These are phyloP conservation scores for Conchocele bisecta DNA, from an alignment of 2,888 invertebrate genomes.

Conservation along the genomic window DNA sequence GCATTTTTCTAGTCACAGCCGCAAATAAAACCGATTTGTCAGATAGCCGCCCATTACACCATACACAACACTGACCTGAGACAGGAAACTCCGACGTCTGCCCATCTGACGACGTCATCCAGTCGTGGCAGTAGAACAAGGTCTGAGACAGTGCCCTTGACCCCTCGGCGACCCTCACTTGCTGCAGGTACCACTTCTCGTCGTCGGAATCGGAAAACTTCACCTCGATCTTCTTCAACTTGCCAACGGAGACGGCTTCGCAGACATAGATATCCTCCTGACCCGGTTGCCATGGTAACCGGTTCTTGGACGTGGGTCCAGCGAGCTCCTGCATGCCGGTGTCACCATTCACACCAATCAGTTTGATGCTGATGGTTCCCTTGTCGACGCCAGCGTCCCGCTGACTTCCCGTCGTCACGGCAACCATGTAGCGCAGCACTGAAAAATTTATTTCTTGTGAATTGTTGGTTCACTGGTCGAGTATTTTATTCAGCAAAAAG, in stretches of 20 bases:
- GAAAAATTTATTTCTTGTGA: no score
- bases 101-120: conserved; percentile 58
- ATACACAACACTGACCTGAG: no score
- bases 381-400: conserved; percentile 70
- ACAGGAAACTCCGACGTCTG: conserved; percentile 48
- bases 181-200: conserved; percentile 74
- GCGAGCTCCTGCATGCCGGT: conserved; percentile 70
- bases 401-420: conserved; percentile 76
- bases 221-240: conserved; percentile 72
- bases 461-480: no score
- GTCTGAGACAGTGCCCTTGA: conserved; percentile 66
- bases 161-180: conserved; percentile 73
- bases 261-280: conserved; percentile 78
- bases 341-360: conserved; percentile 78
- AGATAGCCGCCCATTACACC: no score
- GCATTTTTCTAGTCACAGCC: no score
- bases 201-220: conserved; percentile 54
- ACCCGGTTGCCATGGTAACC: conserved; percentile 64
- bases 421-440: conserved; percentile 77
- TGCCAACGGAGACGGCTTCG: conserved; percentile 79
- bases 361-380: conserved; percentile 72
- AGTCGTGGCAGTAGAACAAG: conserved; percentile 70
- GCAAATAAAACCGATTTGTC: no score
- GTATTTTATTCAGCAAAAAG: no score
- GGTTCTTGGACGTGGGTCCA: conserved; percentile 51